Conservation (phyloP, 2,888 invertebrate genomes). For the Tetranychus piercei region DNA sequence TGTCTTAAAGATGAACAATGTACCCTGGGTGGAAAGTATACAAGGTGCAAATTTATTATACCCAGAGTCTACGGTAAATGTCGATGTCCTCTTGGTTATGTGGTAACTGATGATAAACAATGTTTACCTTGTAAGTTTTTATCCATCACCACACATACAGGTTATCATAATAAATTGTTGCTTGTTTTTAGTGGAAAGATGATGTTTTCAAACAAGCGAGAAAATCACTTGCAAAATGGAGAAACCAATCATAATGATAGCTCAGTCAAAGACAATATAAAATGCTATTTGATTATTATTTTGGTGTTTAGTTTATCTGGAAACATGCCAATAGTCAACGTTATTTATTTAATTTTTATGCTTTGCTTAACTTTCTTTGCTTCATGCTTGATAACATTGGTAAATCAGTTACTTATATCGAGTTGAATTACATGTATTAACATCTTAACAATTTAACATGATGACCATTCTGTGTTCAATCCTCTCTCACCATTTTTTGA, state of each 20-base stretch:
- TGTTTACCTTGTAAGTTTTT: constrained; percentile 26
- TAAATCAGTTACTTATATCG: too few relatives aligned
- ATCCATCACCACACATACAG: constrained; percentile 5
- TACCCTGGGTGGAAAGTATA: constrained; percentile 58
- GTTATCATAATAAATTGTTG: neutral
- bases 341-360: neutral
- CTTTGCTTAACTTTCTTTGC: neutral
- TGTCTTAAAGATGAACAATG: constrained; percentile 80
- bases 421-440: too few relatives aligned
- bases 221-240: too few relatives aligned
- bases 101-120: constrained; percentile 20
- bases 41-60: constrained; percentile 71
- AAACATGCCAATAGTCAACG: too few relatives aligned
- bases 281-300: too few relatives aligned
- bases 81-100: constrained; percentile 46
- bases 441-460: too few relatives aligned
- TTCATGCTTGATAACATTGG: too few relatives aligned
- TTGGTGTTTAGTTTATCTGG: too few relatives aligned
- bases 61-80: constrained; percentile 74
- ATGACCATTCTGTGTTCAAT: neutral
- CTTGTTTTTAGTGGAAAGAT: neutral
- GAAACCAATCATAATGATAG: too few relatives aligned
- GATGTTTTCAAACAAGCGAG: neutral
- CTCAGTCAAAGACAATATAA: too few relatives aligned
- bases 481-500: constrained; percentile 9